Evolutionary conservation across 2,113 vertebrate species (phyloP), one percentile per base, ranked within the genome.

Genomic region (Xenotilapia caudafasciata): DNA sequence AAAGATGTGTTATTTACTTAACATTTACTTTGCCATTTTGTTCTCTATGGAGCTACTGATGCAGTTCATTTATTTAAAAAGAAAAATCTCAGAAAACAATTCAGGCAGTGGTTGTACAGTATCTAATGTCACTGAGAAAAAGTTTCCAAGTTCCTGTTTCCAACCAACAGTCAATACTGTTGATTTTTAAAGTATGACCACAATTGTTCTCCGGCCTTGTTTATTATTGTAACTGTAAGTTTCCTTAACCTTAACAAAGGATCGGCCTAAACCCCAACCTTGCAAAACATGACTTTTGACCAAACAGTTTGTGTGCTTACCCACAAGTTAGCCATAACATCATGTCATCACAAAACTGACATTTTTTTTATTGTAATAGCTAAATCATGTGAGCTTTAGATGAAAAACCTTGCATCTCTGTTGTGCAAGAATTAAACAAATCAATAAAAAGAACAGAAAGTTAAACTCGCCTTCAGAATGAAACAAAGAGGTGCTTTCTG

Each of bases 51-150:
- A 17, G 13, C 68, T 73, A 7, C 68, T 47, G 21, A 70, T 70
- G 0, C n/a, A 11, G 2, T 0, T 26, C 68, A 45, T 73, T 42
- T 73, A 3, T 70, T 70, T 23, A 0, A 68, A 73, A 70, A 70
- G 3, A 7, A 23, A 45, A 28, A 15, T 15, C 13, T 75, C 0
- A 5, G 14, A 75, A 75, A 28, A 75, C 21, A 31, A 12, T 49
- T 47, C 26, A 77, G 26, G 3, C 45, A 49, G 73, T n/a, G 10
- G 0, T n/a, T 77, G 0, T 31, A 13, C 15, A 49, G 26, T 49
- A 47, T 47, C 23, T 19, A 47, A 47, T 77, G 23, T 75, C 70
- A 49, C 9, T 70, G 65, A 28, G 12, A 73, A 26, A 73, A 77
- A 12, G 23, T 77, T 77, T 28, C 28, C 28, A 28, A 77, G 31